Percentiles rank a stretch among this genome's conserved stretches.
phyloP scores from a whole-genome alignment of 2,797 vertebrate genomes.

The Harpagifer antarcticus region DNA sequence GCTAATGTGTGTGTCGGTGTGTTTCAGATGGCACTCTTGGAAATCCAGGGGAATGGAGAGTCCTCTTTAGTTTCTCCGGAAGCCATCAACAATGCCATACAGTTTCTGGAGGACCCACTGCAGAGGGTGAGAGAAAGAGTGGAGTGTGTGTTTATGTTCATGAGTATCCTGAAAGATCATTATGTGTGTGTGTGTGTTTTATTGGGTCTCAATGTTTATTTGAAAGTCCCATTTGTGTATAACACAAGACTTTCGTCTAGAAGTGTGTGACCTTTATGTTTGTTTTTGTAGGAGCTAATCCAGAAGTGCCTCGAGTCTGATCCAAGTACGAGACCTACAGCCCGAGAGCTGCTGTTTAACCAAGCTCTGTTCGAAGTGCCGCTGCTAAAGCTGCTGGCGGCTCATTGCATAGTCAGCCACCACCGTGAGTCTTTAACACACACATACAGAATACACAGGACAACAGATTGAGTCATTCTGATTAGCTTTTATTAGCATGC shows the following conservation, averaged over 20 bases:
- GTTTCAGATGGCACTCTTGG: slow-evolving; percentile 95
- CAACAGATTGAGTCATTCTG: not conserved
- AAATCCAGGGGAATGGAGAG: slow-evolving; percentile 97
- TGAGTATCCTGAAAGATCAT: not conserved
- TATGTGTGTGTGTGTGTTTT: not conserved
- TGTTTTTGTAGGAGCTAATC: slow-evolving; percentile 91
- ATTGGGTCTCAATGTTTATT: not conserved
- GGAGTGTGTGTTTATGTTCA: not conserved
- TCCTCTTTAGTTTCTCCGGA: slow-evolving; percentile 95
- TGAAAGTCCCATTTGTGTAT: not conserved
- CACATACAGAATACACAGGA: slow-evolving; percentile 4
- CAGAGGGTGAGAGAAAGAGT: slow-evolving; percentile 88
- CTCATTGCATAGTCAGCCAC: slow-evolving; percentile 95
- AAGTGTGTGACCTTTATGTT: slow-evolving; percentile 32
- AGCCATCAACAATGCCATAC: slow-evolving; percentile 95
- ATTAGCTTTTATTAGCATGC: not conserved
- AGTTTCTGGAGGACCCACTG: slow-evolving; percentile 93
- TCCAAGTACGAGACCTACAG: slow-evolving; percentile 90
- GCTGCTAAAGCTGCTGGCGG: slow-evolving; percentile 93
- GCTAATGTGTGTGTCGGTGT: slow-evolving; percentile 17
- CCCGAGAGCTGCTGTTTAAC: slow-evolving; percentile 95
- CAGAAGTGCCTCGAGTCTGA: slow-evolving; percentile 95
- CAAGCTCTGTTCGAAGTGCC: slow-evolving; percentile 97
- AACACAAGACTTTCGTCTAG: not conserved
- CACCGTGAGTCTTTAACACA: slow-evolving; percentile 89